Base-by-base conservation (phyloP, 2,888 invertebrate species). In the Leptinotarsa juncta region DNA sequence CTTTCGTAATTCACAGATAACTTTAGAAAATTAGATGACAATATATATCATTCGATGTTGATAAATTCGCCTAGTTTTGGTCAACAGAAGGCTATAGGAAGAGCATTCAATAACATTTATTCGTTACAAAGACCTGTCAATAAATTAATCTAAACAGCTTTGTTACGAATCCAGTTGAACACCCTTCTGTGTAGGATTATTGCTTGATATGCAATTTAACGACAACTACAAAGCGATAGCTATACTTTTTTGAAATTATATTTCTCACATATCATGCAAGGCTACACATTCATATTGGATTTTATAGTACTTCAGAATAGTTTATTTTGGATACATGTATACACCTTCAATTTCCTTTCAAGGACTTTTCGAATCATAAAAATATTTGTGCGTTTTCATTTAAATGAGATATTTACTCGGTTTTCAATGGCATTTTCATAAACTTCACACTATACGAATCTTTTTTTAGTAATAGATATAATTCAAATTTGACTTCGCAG, bases 261-360 rank as follows among this genome's bases (percentile, higher is more conserved):
- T 57, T 23, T 57, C 3, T 57, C n/a, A 53, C 53, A 53, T 42
- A 16, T 18, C 69, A 69, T 76, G 75, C 75, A 78, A 72, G 68
- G 66, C 65, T 79, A 65, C 74, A 68, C 66, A 50, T 68, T 51
- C 73, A 74, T 81, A 83, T 82, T 83, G 83, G 83, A 83, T 83
- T 83, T 83, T 83, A 82, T 82, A 82, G 82, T 81, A 83, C 82
- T 81, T 81, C 67, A 50, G 32, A 62, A 57, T 62, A 70, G 20
- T 20, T 26, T 60, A 57, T 65, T 71, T 55, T 55, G 42, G 5
- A 55, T 68, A 53, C 14, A 1, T 32, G 4, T 32, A 62, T 16
- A 32, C 62, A 62, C 5, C 16, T 62, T 26, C 20, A 18, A 20
- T 20, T 42, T 10, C 42, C 42, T 42, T 10, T 42, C 42, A 10